Conservation (phyloP, 1,140 invertebrate species). For the Hermatobates lingyangjiaoensis region DNA sequence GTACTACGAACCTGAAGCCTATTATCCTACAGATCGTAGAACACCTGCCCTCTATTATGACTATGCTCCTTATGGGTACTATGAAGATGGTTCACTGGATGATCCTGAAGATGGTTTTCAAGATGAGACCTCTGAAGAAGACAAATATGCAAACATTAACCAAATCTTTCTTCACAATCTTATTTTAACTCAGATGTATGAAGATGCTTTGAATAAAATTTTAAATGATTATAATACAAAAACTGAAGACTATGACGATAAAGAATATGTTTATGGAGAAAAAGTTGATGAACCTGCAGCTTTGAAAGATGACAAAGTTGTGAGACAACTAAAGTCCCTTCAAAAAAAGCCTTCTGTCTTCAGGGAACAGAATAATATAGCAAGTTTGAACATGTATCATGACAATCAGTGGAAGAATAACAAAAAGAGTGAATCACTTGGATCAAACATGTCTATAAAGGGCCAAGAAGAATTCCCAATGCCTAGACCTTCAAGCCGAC, state of each 20-base stretch:
- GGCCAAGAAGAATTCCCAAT: constrained; percentile 40
- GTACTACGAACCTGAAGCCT: not conserved
- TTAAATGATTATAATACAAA: not conserved
- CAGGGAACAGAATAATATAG: not conserved
- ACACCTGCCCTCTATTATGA: not conserved
- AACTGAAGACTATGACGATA: not conserved
- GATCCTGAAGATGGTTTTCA: not conserved
- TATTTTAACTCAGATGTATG: not conserved
- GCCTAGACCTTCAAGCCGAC: constrained; percentile 29
- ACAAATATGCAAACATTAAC: not conserved
- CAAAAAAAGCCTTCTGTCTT: not conserved
- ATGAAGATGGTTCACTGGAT: too few relatives aligned
- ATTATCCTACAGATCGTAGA: not conserved
- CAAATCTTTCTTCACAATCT: not conserved
- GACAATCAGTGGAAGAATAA: not conserved
- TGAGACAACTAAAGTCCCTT: not conserved
- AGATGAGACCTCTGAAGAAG: not conserved
- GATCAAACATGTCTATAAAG: too few relatives aligned
- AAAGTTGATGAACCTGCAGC: not conserved
- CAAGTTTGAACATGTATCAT: too few relatives aligned
- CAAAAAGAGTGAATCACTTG: not conserved
- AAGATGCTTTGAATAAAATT: not conserved
- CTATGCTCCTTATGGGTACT: not conserved
- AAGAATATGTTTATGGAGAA: not conserved
- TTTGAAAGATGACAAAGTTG: not conserved